Evolutionary conservation across 2,113 vertebrate species (phyloP), one percentile per base, ranked within the genome.

Genomic region (Bos javanicus): DNA sequence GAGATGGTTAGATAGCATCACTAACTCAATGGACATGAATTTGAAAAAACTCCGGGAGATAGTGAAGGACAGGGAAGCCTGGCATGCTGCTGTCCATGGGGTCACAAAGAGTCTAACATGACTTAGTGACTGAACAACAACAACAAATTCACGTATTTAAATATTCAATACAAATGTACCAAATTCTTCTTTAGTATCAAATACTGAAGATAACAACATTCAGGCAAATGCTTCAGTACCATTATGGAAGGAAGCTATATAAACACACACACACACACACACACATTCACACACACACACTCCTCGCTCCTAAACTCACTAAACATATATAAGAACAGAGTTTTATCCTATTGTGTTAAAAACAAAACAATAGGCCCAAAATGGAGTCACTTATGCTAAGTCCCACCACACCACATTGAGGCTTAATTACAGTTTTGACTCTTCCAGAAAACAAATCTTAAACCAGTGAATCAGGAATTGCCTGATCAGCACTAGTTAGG

Each of bases 321-420:
- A 59, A 91, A 82, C 23, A 82, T 39, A 76, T 30, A 46, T n/a
- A 78, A 60, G 6, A 8, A 30, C 10, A 67, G 25, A 90, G 15
- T 1, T 87, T 96, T 94, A 83, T 21, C 25, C 6, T 13, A 84
- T 36, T 86, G 67, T 95, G 56, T n/a, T 78, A 86, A 86, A 95
- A 91, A 78, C n/a, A 85, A 91, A 23, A 95, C 1, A 39, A 43
- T 11, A 86, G 28, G 56, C 2, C 28, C 56, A 0, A 86, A 62
- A 78, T 16, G 5, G 21, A 80, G 12, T 91, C 30, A 9, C 21
- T 46, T 78, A 56, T 54, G 64, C n/a, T 54, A 91, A 91, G 56
- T 25, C 12, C 71, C 16, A 28, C 15, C 21, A n/a, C 36, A 91
- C 16, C 56, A 95, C 78, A 23, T 6, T n/a, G 48, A 86, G 36